Percentiles rank a stretch among this genome's conserved stretches.
Evolutionary conservation across 2,797 vertebrate species (phyloP).

Genomic region (Pogoniulus pusillus): DNA sequence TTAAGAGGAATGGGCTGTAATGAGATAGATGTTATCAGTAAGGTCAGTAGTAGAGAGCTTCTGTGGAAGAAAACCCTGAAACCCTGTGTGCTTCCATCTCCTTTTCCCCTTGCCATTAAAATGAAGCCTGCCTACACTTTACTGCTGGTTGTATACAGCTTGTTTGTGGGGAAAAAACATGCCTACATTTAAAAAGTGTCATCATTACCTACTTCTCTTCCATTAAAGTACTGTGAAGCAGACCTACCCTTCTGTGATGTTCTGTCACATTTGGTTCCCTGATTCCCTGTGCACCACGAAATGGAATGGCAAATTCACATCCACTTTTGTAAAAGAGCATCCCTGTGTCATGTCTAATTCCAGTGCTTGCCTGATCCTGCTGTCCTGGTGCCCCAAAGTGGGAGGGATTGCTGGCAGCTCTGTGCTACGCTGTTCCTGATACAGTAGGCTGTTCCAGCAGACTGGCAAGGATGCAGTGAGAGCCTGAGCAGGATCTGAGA

Average conservation of each 20-base stretch:
- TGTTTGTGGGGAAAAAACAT: background rate
- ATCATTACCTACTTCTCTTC: background rate
- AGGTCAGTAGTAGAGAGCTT: background rate
- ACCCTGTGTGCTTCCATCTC: background rate
- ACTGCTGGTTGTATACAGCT: background rate
- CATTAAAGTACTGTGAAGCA: background rate
- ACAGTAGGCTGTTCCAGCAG: background rate
- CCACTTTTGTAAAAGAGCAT: background rate
- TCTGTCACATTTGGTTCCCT: background rate
- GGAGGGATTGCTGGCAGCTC: background rate
- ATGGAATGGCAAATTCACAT: background rate
- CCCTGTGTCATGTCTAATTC: background rate
- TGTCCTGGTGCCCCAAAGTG: background rate
- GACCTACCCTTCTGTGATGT: background rate
- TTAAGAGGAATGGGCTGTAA: background rate
- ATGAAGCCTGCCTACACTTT: background rate
- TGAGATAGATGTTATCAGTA: background rate
- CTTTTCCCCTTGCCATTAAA: background rate
- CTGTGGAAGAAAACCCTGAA: background rate
- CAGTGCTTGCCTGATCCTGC: background rate
- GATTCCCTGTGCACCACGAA: background rate
- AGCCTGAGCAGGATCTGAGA: background rate
- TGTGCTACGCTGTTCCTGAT: background rate
- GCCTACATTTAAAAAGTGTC: background rate
- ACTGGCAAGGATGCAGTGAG: background rate